Evolutionary conservation across 2,113 vertebrate genomes (phyloP), one percentile per base, ranked within the genome.

Genomic region (Pomatorhinus ruficollis): DNA sequence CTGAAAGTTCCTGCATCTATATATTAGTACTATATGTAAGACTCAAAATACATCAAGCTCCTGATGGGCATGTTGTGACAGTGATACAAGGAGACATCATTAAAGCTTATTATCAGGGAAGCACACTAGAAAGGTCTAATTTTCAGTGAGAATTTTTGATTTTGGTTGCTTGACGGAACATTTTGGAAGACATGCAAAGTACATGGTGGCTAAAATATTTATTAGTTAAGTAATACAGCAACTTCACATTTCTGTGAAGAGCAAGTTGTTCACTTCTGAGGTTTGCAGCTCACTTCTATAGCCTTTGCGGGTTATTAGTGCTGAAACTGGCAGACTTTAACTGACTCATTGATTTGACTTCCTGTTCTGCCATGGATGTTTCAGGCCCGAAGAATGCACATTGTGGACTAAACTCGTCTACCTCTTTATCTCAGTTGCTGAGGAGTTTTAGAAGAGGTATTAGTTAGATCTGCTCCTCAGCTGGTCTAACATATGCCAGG

Each of bases 71-170:
- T 77, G 64, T 94, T 93, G 79, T 93, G 85, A 91, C 85, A 93
- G 39, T 52, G 68, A 86, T 78, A 78, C 10, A 49, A 64, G 64
- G 65, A 90, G 77, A 81, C 64, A 81, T 81, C 69, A 84, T 71
- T 87, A 92, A 89, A 83, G 54, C 56, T 91, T 78, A 83, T 87
- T 81, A 59, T 83, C 64, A 88, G 42, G 71, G 79, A 93, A 87
- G 60, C 52, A 81, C 53, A 60, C 35, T 82, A 56, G 74, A 92
- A 94, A 85, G 76, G 39, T 91, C 87, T 90, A 59, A 66, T 80
- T 63, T 91, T 93, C 84, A 76, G 52, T 59, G 86, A 75, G 59
- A 88, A 86, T 42, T 93, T 87, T 59, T 40, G 33, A 90, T 80
- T 94, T 85, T 94, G 57, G 28, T 68, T 96, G 60, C 79, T 63